Base-by-base conservation (phyloP, 2,888 invertebrate species). In the Aphidius colemani region DNA sequence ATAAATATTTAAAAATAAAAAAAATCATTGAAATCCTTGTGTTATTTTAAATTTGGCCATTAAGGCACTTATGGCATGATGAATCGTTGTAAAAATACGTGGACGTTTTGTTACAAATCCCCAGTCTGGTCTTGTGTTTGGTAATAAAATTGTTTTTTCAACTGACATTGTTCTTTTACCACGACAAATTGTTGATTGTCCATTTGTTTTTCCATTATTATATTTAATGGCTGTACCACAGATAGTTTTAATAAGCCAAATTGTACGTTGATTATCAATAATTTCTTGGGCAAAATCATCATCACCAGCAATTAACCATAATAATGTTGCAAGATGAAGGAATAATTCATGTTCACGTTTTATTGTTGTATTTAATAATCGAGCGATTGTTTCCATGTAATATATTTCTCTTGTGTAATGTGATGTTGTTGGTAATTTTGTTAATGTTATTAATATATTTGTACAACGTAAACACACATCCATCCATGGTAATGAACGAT, bases 381-480 rank as follows among this genome's bases (percentile, higher is more conserved):
- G 88, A 49, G 91, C 80, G 55, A 90, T 83, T 2, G 85, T 85
- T 40, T 86, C 83, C 18, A 90, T 85, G 58, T 86, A 85, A 46
- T 87, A 83, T 69, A 87, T 85, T 85, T 86, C 78, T 6, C 89
- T 89, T 63, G 88, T 87, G 70, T 86, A 86, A 1, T 85, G 84
- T 8, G 85, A 87, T 0, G 89, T 89, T 57, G 84, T 81, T 59
- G 83, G 83, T 71, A 88, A 89, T 64, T 90, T 87, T 9, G 88
- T 85, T 67, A 92, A 81, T 74, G 90, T 91, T 51, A 91, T 86
- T 44, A 92, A 84, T 51, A 91, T 86, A 13, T 85, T 84, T 6
- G 86, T 83, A 0, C 86, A 86, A 11, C 83, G 82, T 51, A 84
- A 84, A 55, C 87, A 83, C 55, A 86, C 84, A 69, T 86, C 85